Base-by-base conservation (phyloP, 2,113 vertebrate genomes). In the Lamprotornis superbus region DNA sequence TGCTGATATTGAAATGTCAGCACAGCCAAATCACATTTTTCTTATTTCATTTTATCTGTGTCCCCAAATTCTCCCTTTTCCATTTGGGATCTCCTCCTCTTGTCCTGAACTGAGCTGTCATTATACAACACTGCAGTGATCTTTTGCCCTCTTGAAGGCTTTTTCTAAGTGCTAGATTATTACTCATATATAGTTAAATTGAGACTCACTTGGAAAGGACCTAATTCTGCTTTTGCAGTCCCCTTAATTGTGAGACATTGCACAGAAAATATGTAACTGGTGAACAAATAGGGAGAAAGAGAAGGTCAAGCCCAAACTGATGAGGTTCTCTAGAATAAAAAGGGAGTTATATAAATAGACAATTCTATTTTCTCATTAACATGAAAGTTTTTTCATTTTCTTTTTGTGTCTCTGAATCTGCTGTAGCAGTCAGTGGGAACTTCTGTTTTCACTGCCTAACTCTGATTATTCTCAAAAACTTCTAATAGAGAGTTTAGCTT, bases 291-390 rank as follows among this genome's bases (percentile, higher is more conserved):
- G 61, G 71, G 56, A 94, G 78, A 87, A 88, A 63, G 82, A 88
- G n/a, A 83, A 96, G 90, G 87, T 91, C 91, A 82, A 80, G 22
- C 19, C 33, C 55, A 70, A 90, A 70, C 24, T 87, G 76, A 93
- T 95, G 80, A 96, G 28, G 18, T 95, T 83, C 56, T 88, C 57
- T 25, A 19, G 76, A 77, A 89, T 35, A 71, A 83, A 82, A 70
- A 75, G 49, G 20, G n/a, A 87, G 35, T 75, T 94, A 68, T 28
- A 90, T 90, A 95, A 94, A 92, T 82, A 92, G 82, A 76, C 60
- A 60, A 90, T 86, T 60, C 37, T 81, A 87, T 78, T 94, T 95
- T 88, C 56, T 95, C 68, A 86, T 83, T 94, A 93, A 39, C 25
- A 75, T 79, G 33, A 60, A 82, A 73, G 16, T n/a, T 82, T 73